Evolutionary conservation across 2,797 vertebrate genomes (phyloP), one percentile per base, ranked within the genome.

Genomic region (Notoglanidium macrostoma): DNA sequence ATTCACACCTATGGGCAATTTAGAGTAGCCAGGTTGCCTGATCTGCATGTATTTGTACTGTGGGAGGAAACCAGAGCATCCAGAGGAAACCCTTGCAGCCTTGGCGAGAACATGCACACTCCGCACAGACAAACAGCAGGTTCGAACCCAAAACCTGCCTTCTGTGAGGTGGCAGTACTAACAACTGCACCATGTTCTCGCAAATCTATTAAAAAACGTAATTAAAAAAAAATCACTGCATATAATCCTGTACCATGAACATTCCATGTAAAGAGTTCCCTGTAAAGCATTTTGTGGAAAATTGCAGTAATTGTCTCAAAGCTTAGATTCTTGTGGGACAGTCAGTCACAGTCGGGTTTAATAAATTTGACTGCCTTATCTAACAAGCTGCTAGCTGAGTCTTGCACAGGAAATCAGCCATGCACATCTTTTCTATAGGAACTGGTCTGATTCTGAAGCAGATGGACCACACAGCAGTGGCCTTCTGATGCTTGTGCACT

Each of bases 401-500:
- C 72, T 44, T 78, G 77, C 1, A 81, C 74, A 86, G 83, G 23
- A 81, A 83, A 57, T 57, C 63, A 72, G 57, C 72, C 79, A 85
- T 73, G 84, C 73, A 89, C 57, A 32, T 81, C 90, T 87, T 77
- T 85, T 87, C 92, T 89, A 89, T 89, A 93, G 68, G 85, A 92
- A 91, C 92, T 88, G 61, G 54, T 91, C 89, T 83, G 85, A 89
- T 91, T 67, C 87, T 86, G 90, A 89, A 94, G 87, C 95, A 95
- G 94, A 95, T 93, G 94, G 93, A 91, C 86, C 3, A 86, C 93
- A 88, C 93, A 95, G 94, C 93, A 87, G 77, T 61, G 32, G 77
- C 54, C 54, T 57, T 93, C 85, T 90, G 91, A 93, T 92, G 91
- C 92, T 89, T 89, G 87, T 86, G 83, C 83, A 86, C 83, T 82